phyloP scores from a whole-genome alignment of 53 echinoderm and acorn worm genomes.

The Holothuria leucospilota region DNA sequence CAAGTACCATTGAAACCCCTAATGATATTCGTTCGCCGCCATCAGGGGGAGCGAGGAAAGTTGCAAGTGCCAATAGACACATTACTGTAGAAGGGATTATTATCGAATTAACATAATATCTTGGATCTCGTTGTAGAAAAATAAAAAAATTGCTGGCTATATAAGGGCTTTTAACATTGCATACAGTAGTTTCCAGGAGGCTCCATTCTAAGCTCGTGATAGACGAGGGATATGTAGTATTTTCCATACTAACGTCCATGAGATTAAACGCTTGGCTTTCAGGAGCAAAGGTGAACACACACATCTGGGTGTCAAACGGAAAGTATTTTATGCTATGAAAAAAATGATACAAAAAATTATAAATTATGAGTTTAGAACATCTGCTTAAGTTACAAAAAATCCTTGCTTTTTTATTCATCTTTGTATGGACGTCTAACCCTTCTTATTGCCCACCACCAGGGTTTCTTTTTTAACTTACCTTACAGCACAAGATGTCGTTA shows the following conservation, averaged over 20 bases:
- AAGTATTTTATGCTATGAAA: neutral
- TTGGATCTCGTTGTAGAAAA: constrained; percentile 4
- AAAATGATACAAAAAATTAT: no score
- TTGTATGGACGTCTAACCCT: no score
- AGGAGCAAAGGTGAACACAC: neutral
- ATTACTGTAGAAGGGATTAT: neutral
- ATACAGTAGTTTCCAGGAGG: neutral
- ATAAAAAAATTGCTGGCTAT: neutral
- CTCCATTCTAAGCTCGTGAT: constrained; percentile 8
- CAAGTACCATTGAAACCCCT: no score
- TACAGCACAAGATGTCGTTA: no score
- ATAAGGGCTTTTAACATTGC: no score
- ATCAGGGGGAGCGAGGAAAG: neutral
- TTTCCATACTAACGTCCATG: no score
- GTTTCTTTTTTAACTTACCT: no score
- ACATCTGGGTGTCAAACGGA: neutral
- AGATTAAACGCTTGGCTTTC: neutral
- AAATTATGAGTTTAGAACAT: no score
- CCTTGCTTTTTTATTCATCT: no score
- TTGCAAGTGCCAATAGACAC: neutral
- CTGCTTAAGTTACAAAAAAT: no score
- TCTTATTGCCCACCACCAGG: no score
- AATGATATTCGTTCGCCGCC: neutral
- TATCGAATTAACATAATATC: neutral
- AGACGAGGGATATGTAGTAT: neutral